Conservation (phyloP, 2,113 vertebrate genomes). For the Sebastes schlegelii region DNA sequence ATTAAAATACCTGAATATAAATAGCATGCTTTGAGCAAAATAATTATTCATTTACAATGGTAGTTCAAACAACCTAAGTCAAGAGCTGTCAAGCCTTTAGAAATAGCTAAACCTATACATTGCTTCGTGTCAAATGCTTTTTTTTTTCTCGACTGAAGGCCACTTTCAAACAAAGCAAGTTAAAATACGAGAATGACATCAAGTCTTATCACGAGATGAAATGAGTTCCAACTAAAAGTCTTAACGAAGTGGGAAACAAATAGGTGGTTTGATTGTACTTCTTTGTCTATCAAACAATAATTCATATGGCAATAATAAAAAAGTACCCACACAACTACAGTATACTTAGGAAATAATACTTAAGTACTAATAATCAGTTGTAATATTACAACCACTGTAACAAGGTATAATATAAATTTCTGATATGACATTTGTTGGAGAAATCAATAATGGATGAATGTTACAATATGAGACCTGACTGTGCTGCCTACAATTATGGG, state of each 20-base stretch:
- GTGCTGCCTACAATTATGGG: slow-evolving; percentile 44
- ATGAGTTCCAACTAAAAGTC: slow-evolving; percentile 52
- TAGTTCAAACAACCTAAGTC: slow-evolving; percentile 66
- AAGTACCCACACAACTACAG: slow-evolving; percentile 61
- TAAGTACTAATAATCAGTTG: slow-evolving; percentile 60
- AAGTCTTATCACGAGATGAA: slow-evolving; percentile 63
- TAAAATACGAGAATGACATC: slow-evolving; percentile 70
- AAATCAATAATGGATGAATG: slow-evolving; percentile 55
- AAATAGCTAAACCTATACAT: slow-evolving; percentile 76
- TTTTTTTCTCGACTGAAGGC: slow-evolving; percentile 75
- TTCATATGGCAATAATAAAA: slow-evolving; percentile 49
- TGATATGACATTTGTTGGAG: slow-evolving; percentile 46
- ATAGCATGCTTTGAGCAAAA: slow-evolving; percentile 82
- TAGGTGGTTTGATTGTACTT: slow-evolving; percentile 61
- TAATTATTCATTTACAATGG: slow-evolving; percentile 76
- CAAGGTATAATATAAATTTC: slow-evolving; percentile 51
- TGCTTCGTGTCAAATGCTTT: slow-evolving; percentile 80
- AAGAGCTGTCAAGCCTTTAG: slow-evolving; percentile 71
- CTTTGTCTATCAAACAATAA: slow-evolving; percentile 59
- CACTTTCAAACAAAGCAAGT: slow-evolving; percentile 81
- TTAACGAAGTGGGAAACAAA: slow-evolving; percentile 44
- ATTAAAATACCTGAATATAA: slow-evolving; percentile 82
- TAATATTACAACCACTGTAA: slow-evolving; percentile 65
- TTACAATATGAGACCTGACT: slow-evolving; percentile 52
- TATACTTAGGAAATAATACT: slow-evolving; percentile 67